These are phyloP conservation scores for Protobothrops mucrosquamatus DNA, from an alignment of 2,113 vertebrate genomes.

Conservation along the genomic window DNA sequence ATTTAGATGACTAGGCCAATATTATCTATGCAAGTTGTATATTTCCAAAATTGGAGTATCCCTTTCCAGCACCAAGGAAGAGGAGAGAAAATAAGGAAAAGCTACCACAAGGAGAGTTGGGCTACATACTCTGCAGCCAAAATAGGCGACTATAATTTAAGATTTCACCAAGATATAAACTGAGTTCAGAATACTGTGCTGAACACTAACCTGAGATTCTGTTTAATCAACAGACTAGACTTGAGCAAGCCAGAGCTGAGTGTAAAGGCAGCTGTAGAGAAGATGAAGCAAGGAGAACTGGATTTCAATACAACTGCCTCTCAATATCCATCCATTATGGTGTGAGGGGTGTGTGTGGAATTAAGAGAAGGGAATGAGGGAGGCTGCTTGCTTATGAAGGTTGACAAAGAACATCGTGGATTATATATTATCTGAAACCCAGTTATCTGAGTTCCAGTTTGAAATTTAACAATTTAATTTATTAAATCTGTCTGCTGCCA, in stretches of 20 bases:
- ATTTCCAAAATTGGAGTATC: background rate
- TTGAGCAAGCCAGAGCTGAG: background rate
- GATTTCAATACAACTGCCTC: background rate
- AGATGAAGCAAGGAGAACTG: background rate
- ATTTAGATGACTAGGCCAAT: background rate
- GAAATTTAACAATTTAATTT: background rate
- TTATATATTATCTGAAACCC: background rate
- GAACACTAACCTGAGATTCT: background rate
- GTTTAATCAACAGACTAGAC: background rate
- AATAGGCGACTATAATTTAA: background rate
- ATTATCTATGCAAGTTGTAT: background rate
- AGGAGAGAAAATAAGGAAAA: background rate
- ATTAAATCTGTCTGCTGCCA: background rate
- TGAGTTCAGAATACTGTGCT: background rate
- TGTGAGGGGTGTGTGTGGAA: background rate
- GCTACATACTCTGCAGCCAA: background rate
- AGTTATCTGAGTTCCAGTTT: background rate
- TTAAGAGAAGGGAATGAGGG: background rate
- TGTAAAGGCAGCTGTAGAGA: background rate
- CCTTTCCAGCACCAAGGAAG: background rate
- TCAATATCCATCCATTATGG: background rate
- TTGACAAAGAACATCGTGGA: background rate
- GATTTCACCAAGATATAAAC: background rate
- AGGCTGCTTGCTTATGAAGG: background rate
- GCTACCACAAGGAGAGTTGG: background rate